A percentile compares a stretch with the other conserved stretches of the same genome.
These are phyloP conservation scores for Rhinolophus ferrumequinum DNA, from an alignment of 2,113 vertebrate species.

Conservation along the genomic window DNA sequence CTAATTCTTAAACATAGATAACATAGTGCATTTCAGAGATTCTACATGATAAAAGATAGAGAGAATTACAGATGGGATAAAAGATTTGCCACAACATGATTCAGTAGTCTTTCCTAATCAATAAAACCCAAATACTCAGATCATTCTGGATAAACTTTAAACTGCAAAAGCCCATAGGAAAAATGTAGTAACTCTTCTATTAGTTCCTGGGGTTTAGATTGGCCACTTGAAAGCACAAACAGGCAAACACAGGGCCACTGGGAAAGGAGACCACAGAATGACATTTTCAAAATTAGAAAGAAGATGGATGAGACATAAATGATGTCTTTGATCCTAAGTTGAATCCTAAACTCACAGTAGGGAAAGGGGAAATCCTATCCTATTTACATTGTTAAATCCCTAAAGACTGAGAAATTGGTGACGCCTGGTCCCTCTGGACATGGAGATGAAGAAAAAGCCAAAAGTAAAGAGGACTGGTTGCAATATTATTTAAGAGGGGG, in stretches of 20 bases:
- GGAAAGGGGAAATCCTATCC: fast-evolving
- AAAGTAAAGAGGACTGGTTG: neutral
- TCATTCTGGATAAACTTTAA: neutral
- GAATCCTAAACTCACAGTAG: neutral
- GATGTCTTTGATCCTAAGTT: neutral
- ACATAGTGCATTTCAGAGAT: neutral
- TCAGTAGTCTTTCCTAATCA: neutral
- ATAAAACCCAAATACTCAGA: neutral
- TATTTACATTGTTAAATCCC: neutral
- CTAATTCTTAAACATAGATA: slow-evolving; percentile 9
- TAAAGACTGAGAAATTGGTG: neutral
- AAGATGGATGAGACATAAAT: neutral
- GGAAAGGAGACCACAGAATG: neutral
- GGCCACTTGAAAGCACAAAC: neutral
- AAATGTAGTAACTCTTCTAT: neutral
- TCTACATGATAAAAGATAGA: neutral
- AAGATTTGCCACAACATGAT: neutral
- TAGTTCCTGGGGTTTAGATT: neutral
- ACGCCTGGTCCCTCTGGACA: too few relatives aligned
- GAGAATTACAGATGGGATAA: neutral
- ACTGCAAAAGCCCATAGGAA: neutral
- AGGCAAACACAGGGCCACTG: neutral
- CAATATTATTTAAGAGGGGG: neutral
- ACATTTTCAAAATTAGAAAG: neutral
- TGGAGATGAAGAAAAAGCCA: neutral